Conservation (phyloP, 2,113 vertebrate genomes). For the Myotis davidii region DNA sequence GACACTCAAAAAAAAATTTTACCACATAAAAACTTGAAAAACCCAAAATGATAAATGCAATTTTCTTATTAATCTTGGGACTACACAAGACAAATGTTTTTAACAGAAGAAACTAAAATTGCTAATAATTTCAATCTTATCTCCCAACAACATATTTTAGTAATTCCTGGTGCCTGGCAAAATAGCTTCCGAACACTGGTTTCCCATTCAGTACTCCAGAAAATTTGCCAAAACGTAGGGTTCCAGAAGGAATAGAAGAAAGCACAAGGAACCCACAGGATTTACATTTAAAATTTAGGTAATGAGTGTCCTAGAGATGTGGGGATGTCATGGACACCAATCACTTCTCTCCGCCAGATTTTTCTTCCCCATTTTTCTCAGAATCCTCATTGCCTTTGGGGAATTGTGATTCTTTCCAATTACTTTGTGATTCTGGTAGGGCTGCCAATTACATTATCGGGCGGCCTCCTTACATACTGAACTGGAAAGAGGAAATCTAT, state of each 20-base stretch:
- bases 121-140: neutral
- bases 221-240: neutral
- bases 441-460: neutral
- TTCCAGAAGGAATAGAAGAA: neutral
- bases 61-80: conserved; percentile 33
- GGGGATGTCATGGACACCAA: neutral
- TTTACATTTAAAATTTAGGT: neutral
- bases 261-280: neutral
- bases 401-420: neutral
- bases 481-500: neutral
- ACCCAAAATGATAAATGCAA: neutral
- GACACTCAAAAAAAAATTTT: neutral
- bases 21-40: neutral
- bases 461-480: neutral
- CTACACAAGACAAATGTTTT: neutral
- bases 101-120: conserved; percentile 51
- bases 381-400: neutral
- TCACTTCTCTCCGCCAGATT: neutral
- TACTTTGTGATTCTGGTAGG: neutral
- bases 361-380: neutral
- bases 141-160: neutral
- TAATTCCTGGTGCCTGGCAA: neutral
- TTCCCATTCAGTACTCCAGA: neutral
- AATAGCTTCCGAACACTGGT: neutral
- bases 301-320: neutral